Percentiles rank a stretch among this genome's conserved stretches.
Evolutionary conservation across 1,140 invertebrate genomes (phyloP).

Genomic region (Bombus pascuorum): DNA sequence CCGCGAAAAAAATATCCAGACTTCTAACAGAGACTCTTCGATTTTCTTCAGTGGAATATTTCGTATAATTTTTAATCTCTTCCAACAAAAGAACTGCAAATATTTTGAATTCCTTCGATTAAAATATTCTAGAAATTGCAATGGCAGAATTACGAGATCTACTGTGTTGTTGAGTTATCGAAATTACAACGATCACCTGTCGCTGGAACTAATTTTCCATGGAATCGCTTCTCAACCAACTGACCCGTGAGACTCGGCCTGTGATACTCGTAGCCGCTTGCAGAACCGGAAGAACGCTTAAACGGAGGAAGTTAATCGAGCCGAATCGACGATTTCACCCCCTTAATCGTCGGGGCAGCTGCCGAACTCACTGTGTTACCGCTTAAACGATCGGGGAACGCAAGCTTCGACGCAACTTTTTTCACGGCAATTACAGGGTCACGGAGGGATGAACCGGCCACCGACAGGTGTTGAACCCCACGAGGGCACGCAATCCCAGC

Average conservation of each 20-base stretch:
- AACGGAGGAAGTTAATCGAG: slow-evolving; percentile 79
- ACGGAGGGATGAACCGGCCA: slow-evolving; percentile 61
- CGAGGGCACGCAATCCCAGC: slow-evolving; percentile 1
- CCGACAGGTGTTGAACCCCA: slow-evolving; percentile 73
- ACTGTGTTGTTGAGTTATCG: not conserved
- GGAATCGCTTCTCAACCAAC: slow-evolving; percentile 43
- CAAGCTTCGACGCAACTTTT: slow-evolving; percentile 34
- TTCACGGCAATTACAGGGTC: slow-evolving; percentile 73
- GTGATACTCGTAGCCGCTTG: slow-evolving; percentile 9
- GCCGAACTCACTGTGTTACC: slow-evolving; percentile 50
- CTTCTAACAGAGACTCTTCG: no score
- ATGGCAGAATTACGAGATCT: not conserved
- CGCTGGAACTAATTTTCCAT: slow-evolving; percentile 33
- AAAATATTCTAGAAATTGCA: no score
- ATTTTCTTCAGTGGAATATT: no score
- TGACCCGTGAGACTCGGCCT: slow-evolving; percentile 48
- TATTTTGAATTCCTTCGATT: not conserved
- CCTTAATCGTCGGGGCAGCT: slow-evolving; percentile 70
- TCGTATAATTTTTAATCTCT: no score
- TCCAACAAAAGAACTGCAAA: no score
- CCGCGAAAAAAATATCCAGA: no score
- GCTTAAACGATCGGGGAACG: slow-evolving; percentile 58
- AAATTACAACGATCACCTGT: slow-evolving; percentile 19
- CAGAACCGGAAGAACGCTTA: slow-evolving; percentile 74
- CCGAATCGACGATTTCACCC: slow-evolving; percentile 64